A percentile compares a stretch with the other conserved stretches of the same genome.
phyloP scores from a whole-genome alignment of 2,113 vertebrate genomes.

The Sinocyclocheilus anshuiensis region DNA sequence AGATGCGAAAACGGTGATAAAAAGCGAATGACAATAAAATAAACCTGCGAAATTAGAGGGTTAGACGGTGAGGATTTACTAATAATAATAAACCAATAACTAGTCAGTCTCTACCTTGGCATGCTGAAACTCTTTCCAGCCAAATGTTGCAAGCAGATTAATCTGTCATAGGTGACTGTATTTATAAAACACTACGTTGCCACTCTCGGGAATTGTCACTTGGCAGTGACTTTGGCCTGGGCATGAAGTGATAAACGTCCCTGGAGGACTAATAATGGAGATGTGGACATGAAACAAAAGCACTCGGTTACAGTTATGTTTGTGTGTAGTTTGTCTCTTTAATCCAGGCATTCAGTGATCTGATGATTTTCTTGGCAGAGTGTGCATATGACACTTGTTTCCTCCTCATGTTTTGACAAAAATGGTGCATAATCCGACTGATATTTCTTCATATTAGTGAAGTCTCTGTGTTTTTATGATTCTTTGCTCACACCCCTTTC shows the following conservation, averaged over 20 bases:
- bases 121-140: not conserved
- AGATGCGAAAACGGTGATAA: no score
- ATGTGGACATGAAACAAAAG: not conserved
- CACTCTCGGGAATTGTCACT: not conserved
- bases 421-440: not conserved
- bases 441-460: not conserved
- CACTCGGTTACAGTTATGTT: not conserved
- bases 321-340: not conserved
- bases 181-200: not conserved
- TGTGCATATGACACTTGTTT: not conserved
- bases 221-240: not conserved
- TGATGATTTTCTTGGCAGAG: not conserved
- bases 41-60: no score
- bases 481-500: not conserved
- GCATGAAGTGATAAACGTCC: not conserved
- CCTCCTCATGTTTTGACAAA: not conserved
- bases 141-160: not conserved
- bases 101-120: not conserved
- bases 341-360: not conserved
- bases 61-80: no score
- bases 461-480: not conserved
- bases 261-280: not conserved
- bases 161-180: not conserved
- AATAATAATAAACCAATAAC: no score
- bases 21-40: no score